Percentiles rank a stretch among this genome's conserved stretches.
phyloP scores from a whole-genome alignment of 2,797 vertebrate species.

The Myripristis murdjan region DNA sequence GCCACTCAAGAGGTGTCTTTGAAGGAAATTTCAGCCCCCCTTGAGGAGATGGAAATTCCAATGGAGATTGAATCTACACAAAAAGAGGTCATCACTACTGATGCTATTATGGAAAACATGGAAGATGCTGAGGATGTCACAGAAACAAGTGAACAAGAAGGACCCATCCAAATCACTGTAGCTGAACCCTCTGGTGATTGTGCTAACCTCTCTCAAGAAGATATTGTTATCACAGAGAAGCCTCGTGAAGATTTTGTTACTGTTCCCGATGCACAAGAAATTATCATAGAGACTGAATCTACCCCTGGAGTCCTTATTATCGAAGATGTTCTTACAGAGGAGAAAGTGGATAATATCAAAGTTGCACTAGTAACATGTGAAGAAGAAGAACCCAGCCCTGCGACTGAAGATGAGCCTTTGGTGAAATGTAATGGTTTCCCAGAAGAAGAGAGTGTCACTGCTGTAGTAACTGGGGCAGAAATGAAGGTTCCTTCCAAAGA shows the following conservation, averaged over 20 bases:
- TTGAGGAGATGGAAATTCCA: too few relatives aligned
- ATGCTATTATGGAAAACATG: too few relatives aligned
- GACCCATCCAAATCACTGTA: too few relatives aligned
- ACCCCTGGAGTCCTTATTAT: not conserved
- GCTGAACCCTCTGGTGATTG: too few relatives aligned
- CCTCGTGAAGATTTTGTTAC: not conserved
- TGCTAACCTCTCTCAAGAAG: too few relatives aligned
- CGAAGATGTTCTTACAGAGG: not conserved
- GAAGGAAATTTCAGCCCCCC: too few relatives aligned
- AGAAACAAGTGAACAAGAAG: too few relatives aligned
- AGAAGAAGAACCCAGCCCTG: not conserved
- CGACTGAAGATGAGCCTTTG: not conserved
- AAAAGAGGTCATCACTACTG: too few relatives aligned
- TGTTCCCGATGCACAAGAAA: not conserved
- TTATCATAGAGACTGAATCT: conserved; percentile 2
- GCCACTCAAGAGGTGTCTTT: conserved; percentile 9
- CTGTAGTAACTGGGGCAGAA: too few relatives aligned
- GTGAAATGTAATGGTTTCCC: not conserved
- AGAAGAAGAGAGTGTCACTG: not conserved
- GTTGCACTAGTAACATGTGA: conserved; percentile 4
- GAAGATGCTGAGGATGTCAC: too few relatives aligned
- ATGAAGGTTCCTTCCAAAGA: not conserved
- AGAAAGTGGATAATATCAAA: not conserved
- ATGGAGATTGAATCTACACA: too few relatives aligned
- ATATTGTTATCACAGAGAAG: too few relatives aligned